Base-by-base conservation (phyloP, 2,888 invertebrate species). In the Mythimna albipuncta region DNA sequence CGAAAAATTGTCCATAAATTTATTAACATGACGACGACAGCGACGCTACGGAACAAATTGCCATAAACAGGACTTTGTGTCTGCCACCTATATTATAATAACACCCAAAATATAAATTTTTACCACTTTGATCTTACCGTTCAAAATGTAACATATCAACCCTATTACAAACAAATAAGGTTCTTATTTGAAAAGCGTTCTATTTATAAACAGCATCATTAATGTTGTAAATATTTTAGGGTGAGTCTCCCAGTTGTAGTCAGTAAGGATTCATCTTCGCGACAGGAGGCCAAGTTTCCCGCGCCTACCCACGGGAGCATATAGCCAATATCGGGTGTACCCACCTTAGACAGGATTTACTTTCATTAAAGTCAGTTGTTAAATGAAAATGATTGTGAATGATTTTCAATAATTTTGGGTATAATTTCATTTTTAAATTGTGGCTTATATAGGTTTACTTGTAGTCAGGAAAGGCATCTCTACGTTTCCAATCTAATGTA, bases 191-290 rank as follows among this genome's bases (percentile, higher is more conserved):
- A 61, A 65, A 67, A 57, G 50, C 3, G 4, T 58, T 32, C 47
- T 7, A 4, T 38, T 75, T 68, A 70, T 35, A 6, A 74, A 41
- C 54, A 35, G 83, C 72, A 86, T 81, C 68, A 58, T 63, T 83
- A 79, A 21, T 44, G 57, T 85, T 62, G 86, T 72, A 21, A 47
- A 75, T 13, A 32, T 72, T 77, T 85, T 89, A 88, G 90, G 91
- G 91, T 90, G 87, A 89, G 87, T 86, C 81, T 84, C 84, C 85
- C 87, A 87, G 90, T 91, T 89, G 88, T 84, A 90, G 90, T 90
- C 91, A 87, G 89, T 92, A 89, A 82, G 93, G 92, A 91, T 94
- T 93, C 92, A 92, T 93, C 90, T 87, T 89, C 96, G 84, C 96
- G 92, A 94, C 95, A 94, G 96, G 96, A 93, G 94, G 94, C 88